These are phyloP conservation scores for Oxyscelio sp. DNA, from an alignment of 2,888 invertebrate genomes.

Conservation along the genomic window DNA sequence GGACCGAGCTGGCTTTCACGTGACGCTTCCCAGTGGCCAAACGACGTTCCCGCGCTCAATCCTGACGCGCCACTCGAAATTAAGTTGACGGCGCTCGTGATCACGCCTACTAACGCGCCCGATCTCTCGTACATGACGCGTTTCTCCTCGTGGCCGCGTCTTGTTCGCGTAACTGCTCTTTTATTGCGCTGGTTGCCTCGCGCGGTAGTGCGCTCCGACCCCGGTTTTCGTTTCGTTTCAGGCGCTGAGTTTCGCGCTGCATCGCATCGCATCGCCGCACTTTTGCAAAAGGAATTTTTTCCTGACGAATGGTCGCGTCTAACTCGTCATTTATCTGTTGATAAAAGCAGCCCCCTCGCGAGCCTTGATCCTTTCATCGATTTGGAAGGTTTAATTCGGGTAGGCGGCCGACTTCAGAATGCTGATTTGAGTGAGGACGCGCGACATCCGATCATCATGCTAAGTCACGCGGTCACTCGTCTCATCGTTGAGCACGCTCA, in stretches of 20 bases:
- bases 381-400: not conserved
- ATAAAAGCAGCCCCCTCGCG: not conserved
- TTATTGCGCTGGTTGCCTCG: not conserved
- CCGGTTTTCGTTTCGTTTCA: too few species aligned
- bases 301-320: not conserved
- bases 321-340: not conserved
- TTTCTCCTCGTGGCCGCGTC: too few species aligned
- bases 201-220: too few species aligned
- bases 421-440: not conserved
- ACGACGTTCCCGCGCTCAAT: not conserved
- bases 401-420: not conserved
- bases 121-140: too few species aligned
- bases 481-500: not conserved
- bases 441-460: not conserved
- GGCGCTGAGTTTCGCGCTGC: too few species aligned
- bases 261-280: too few species aligned
- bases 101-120: too few species aligned
- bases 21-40: not conserved
- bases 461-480: not conserved
- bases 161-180: too few species aligned
- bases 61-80: not conserved
- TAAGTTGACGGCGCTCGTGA: too few species aligned
- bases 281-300: not conserved
- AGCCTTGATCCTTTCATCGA: not conserved
- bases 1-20: slow-evolving; percentile 59